Conservation (phyloP, 2,113 vertebrate species). For the Clarias batrachus region DNA sequence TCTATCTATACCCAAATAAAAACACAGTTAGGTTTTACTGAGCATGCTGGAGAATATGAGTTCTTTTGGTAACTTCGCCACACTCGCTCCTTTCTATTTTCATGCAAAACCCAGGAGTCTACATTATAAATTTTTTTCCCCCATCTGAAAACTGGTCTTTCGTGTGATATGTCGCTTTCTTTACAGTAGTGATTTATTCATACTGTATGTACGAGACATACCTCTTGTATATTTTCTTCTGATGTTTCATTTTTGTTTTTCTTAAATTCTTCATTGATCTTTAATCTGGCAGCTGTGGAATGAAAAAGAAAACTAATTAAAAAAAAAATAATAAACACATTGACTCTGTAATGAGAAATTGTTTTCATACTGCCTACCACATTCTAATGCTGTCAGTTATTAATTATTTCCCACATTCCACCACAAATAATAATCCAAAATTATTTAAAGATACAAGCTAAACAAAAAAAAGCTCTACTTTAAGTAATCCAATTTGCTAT, state of each 20-base stretch:
- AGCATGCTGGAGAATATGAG: too few relatives aligned
- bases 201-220: slow-evolving; percentile 18
- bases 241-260: slow-evolving; percentile 72
- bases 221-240: slow-evolving; percentile 71
- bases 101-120: too few relatives aligned
- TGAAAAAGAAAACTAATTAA: neutral
- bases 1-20: too few relatives aligned
- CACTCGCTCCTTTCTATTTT: too few relatives aligned
- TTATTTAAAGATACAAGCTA: neutral
- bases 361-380: neutral
- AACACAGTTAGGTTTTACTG: too few relatives aligned
- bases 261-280: slow-evolving; percentile 75
- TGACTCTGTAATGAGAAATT: neutral
- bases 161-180: too few relatives aligned
- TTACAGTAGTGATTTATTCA: neutral
- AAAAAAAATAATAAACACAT: too few relatives aligned
- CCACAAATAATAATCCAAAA: neutral
- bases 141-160: too few relatives aligned
- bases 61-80: too few relatives aligned
- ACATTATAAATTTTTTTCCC: too few relatives aligned
- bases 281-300: slow-evolving; percentile 69
- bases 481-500: neutral
- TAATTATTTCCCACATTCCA: neutral
- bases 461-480: neutral
- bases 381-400: neutral